These are phyloP conservation scores for Paramuricea clavata DNA, from an alignment of 92 coral and sea anemone genomes.

Conservation along the genomic window DNA sequence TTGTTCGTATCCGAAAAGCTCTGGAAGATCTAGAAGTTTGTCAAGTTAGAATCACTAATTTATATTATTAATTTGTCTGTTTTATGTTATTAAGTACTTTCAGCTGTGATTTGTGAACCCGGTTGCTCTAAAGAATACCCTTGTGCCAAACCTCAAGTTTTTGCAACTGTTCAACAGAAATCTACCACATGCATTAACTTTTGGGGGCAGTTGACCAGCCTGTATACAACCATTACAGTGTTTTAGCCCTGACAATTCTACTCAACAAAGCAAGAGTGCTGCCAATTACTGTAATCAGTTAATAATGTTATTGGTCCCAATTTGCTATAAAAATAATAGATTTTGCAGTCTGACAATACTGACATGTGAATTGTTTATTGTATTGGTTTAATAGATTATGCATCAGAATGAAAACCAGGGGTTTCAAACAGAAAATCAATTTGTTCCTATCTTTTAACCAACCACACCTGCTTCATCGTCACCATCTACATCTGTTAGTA, in stretches of 20 bases:
- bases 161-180: too few relatives aligned
- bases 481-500: not conserved
- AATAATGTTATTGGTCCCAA: not conserved
- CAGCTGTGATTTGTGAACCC: too few relatives aligned
- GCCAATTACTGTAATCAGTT: conserved; percentile 1
- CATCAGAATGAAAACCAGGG: not conserved
- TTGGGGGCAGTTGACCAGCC: too few relatives aligned
- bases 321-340: not conserved
- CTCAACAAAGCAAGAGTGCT: not conserved
- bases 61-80: too few relatives aligned
- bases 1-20: conserved; percentile 28
- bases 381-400: conserved; percentile 18
- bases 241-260: conserved; percentile 2
- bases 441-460: not conserved
- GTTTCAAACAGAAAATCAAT: conserved; percentile 8
- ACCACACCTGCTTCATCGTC: conserved; percentile 14
- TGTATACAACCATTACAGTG: too few relatives aligned
- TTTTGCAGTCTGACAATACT: not conserved
- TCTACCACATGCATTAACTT: too few relatives aligned
- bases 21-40: not conserved
- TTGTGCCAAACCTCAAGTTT: too few relatives aligned
- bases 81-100: too few relatives aligned
- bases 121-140: too few relatives aligned
- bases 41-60: not conserved
- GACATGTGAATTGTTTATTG: conserved; percentile 12